Evolutionary conservation across 2,797 vertebrate species (phyloP).

Genomic region (Sorex maritimensis): DNA sequence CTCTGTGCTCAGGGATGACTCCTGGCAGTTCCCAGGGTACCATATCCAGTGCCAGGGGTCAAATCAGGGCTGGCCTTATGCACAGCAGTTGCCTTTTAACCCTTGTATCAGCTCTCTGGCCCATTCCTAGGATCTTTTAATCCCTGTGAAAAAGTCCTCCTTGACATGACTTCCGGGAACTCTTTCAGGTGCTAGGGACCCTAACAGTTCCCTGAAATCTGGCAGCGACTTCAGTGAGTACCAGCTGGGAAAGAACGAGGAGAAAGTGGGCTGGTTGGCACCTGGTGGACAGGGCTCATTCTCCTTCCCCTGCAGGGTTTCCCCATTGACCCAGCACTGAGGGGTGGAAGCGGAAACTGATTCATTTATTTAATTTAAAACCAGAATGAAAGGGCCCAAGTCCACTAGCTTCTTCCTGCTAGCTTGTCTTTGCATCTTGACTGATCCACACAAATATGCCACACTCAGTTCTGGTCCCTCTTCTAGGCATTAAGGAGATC

Average conservation of each 20-base stretch:
- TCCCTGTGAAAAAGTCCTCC: too few relatives aligned
- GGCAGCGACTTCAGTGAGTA: background rate
- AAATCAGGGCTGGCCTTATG: too few relatives aligned
- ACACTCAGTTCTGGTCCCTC: background rate
- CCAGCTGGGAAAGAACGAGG: background rate
- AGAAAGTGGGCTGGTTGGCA: background rate
- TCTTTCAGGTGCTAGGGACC: background rate
- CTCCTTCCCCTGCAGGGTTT: rapidly evolving
- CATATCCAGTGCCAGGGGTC: too few relatives aligned
- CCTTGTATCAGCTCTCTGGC: too few relatives aligned
- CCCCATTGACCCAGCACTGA: background rate
- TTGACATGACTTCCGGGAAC: background rate
- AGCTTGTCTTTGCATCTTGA: background rate
- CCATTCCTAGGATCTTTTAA: too few relatives aligned
- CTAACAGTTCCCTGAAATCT: background rate
- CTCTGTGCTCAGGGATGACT: too few relatives aligned
- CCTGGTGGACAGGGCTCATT: background rate
- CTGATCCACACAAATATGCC: background rate
- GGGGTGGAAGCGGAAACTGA: background rate
- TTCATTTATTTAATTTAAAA: constrained; percentile 40
- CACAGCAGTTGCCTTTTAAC: too few relatives aligned
- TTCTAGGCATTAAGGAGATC: background rate
- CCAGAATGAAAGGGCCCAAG: background rate
- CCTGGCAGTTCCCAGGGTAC: too few relatives aligned
- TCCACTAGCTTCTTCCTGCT: background rate